Evolutionary conservation across 2,113 vertebrate genomes (phyloP).

Genomic region (Electrona antarctica): DNA sequence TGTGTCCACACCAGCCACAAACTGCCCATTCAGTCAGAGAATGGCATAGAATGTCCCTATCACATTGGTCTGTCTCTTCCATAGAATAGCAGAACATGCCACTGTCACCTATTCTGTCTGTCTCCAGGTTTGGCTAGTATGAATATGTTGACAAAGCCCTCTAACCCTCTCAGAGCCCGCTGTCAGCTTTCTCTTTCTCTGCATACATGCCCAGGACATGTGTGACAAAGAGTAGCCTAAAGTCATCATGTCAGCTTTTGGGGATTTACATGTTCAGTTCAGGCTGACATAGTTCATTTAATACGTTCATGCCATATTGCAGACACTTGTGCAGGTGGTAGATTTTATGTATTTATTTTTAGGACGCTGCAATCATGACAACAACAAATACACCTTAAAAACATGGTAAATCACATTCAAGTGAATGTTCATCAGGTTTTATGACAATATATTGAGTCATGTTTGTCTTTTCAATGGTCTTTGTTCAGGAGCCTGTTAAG

Average conservation of each 20-base stretch:
- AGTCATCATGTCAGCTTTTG: conserved; percentile 50
- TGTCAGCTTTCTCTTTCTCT: conserved; percentile 47
- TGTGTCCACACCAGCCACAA: not conserved
- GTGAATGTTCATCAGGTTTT: not conserved
- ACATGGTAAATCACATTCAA: no score
- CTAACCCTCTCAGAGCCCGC: conserved; percentile 30
- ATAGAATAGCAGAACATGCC: conserved; percentile 11
- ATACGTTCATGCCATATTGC: not conserved
- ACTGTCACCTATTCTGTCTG: conserved; percentile 9
- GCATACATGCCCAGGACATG: conserved; percentile 15
- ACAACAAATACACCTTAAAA: no score
- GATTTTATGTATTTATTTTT: no score
- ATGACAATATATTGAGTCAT: conserved; percentile 11
- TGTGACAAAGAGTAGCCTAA: conserved; percentile 34
- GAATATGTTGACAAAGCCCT: conserved; percentile 41
- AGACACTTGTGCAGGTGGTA: not conserved
- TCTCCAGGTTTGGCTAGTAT: conserved; percentile 41
- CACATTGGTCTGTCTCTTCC: conserved; percentile 13
- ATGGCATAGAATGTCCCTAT: not conserved
- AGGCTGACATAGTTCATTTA: not conserved
- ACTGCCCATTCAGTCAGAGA: conserved; percentile 3
- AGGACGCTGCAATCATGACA: no score
- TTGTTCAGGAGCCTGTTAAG: conserved; percentile 89
- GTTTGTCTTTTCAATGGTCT: not conserved
- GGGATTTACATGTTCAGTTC: conserved; percentile 3